Evolutionary conservation across 1,140 invertebrate species (phyloP).

Genomic region (Drosophila subpulchrella): DNA sequence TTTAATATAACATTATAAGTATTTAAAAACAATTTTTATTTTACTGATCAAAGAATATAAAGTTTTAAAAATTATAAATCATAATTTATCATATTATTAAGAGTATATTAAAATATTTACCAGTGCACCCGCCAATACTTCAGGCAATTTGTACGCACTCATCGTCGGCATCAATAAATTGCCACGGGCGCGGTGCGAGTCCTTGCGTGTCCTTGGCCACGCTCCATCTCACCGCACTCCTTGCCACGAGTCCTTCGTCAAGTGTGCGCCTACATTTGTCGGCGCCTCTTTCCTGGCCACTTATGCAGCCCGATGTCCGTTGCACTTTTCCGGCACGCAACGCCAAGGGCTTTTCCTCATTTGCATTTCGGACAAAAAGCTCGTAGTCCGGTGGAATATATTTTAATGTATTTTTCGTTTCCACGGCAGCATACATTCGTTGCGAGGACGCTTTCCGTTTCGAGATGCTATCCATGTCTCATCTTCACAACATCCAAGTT

Average conservation of each 20-base stretch:
- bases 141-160: constrained; percentile 45
- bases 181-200: constrained; percentile 30
- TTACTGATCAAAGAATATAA: too few species aligned
- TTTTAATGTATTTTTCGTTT: constrained; percentile 39
- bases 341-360: constrained; percentile 33
- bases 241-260: constrained; percentile 1
- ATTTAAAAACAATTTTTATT: too few species aligned
- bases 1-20: too few species aligned
- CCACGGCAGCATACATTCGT: constrained; percentile 7
- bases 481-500: constrained; percentile 3
- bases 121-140: constrained; percentile 15
- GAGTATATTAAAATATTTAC: too few species aligned
- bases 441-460: constrained; percentile 7
- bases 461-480: constrained; percentile 7
- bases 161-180: constrained; percentile 47
- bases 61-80: too few species aligned
- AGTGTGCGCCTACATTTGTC: constrained; percentile 3
- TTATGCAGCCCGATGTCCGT: constrained; percentile 32
- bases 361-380: constrained; percentile 33
- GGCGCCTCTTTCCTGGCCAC: constrained; percentile 22
- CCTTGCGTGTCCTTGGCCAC: constrained; percentile 34
- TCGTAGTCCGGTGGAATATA: constrained; percentile 22
- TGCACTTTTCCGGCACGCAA: constrained; percentile 34
- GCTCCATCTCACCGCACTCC: neutral
- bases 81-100: neutral